Conservation (phyloP, 2,797 vertebrate genomes). For the Leuciscus waleckii region DNA sequence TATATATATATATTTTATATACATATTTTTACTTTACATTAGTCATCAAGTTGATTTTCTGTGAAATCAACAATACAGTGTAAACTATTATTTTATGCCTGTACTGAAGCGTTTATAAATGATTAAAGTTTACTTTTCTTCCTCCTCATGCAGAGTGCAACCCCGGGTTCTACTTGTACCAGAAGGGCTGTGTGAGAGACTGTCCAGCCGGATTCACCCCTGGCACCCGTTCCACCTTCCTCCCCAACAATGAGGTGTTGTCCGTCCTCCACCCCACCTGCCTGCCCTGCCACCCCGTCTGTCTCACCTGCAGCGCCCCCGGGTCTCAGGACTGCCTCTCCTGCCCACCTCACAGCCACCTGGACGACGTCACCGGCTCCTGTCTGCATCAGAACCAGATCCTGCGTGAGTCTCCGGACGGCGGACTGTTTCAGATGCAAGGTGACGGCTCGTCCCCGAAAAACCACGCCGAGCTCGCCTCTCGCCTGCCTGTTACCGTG, state of each 20-base stretch:
- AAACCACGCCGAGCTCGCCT: constrained; percentile 59
- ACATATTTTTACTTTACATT: too few species aligned
- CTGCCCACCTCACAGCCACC: constrained; percentile 88
- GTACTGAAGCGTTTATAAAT: neutral
- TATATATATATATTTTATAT: too few species aligned
- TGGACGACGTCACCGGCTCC: constrained; percentile 80
- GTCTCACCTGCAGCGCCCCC: constrained; percentile 87
- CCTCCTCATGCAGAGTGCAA: constrained; percentile 83
- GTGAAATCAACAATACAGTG: neutral
- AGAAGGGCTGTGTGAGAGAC: constrained; percentile 87
- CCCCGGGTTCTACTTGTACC: constrained; percentile 88
- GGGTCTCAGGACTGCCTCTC: constrained; percentile 85
- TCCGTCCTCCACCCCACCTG: constrained; percentile 81
- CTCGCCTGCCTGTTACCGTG: constrained; percentile 80
- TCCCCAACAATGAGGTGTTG: constrained; percentile 81
- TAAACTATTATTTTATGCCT: neutral
- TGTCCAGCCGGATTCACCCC: constrained; percentile 86
- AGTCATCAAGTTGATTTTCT: neutral
- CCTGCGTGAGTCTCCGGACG: constrained; percentile 85
- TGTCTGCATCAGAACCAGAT: constrained; percentile 91
- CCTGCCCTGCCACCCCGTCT: constrained; percentile 86
- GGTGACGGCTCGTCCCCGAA: constrained; percentile 12
- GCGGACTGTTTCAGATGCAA: constrained; percentile 65
- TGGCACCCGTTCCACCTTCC: constrained; percentile 76
- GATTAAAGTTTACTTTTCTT: constrained; percentile 25